Evolutionary conservation across 2,888 invertebrate species (phyloP), one percentile per base, ranked within the genome.

Genomic region (Metalampra italica): DNA sequence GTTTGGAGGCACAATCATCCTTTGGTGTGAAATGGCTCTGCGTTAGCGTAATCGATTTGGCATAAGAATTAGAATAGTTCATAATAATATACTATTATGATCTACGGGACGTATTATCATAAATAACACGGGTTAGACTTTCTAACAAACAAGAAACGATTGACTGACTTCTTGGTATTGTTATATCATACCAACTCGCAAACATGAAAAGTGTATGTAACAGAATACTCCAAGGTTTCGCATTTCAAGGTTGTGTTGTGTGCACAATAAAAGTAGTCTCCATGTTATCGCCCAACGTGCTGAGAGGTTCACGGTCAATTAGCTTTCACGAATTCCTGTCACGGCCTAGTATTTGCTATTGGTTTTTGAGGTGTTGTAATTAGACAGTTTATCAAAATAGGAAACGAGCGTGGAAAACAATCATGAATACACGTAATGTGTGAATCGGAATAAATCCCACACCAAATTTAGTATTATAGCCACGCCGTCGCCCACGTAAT

Each of bases 281-380:
- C 45, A 44, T 60, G 48, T 70, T 64, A 64, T 66, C 61, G 56
- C 53, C 47, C 54, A 48, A 54, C 54, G 57, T 63, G 58, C 49
- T 56, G 52, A 51, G 52, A 51, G 57, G 65, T 71, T 66, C 66
- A 67, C 59, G 63, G 63, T 61, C 60, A 64, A 65, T 59, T 62
- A 41, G 9, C 14, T 36, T 15, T 36, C 36, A 36, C n/a, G n/a
- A 32, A 14, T 9, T 30, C 38, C 30, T n/a, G 15, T 32, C 34
- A 15, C 22, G 8, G 22, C 22, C 9, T 40, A 1, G 9, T 9
- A 40, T 40, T 40, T 9, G n/a, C n/a, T 15, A 36, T 36, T 40
- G 15, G 15, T 40, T 40, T 38, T 22, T 14, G 9, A 15, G 11
- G n/a, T 29, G 29, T 11, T 29, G 29, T 9, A 29, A 34, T 36